These are phyloP conservation scores for Rhysida immarginata DNA, from an alignment of 1,140 invertebrate species.

Conservation along the genomic window DNA sequence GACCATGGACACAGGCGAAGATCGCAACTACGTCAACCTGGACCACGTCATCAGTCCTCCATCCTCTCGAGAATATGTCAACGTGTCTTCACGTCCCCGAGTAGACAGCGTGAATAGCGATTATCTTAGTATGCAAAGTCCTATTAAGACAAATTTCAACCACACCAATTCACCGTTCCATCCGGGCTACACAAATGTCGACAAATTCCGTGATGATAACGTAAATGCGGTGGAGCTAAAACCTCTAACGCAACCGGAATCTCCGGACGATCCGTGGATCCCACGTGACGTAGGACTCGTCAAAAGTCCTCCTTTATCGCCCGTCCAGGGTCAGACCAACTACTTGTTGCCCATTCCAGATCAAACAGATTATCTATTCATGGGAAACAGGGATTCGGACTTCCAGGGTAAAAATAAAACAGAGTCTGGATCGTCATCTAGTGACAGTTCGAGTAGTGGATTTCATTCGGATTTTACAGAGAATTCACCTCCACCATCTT, in stretches of 20 bases:
- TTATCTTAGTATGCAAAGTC: slow-evolving; percentile 10
- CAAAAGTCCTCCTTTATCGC: background rate
- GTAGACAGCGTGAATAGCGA: background rate
- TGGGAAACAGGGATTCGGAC: background rate
- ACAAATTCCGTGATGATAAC: background rate
- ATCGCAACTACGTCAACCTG: slow-evolving; percentile 37
- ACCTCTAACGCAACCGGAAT: background rate
- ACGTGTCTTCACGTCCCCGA: background rate
- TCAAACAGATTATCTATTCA: background rate
- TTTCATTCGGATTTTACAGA: slow-evolving; percentile 9
- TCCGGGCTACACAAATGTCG: slow-evolving; percentile 3
- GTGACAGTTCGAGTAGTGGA: slow-evolving; percentile 8
- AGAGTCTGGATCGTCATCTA: background rate
- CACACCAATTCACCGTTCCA: no score
- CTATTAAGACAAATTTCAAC: background rate
- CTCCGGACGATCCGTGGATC: background rate
- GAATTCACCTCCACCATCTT: slow-evolving; percentile 4
- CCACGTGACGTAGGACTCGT: background rate
- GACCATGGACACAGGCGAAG: slow-evolving; percentile 46
- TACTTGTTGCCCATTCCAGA: background rate
- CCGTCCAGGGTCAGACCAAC: no score
- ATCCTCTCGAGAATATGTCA: slow-evolving; percentile 17
- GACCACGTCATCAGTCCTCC: slow-evolving; percentile 34
- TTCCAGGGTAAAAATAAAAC: background rate
- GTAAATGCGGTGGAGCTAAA: background rate